Conservation (phyloP, 2,797 vertebrate genomes). For the Myotis daubentonii region DNA sequence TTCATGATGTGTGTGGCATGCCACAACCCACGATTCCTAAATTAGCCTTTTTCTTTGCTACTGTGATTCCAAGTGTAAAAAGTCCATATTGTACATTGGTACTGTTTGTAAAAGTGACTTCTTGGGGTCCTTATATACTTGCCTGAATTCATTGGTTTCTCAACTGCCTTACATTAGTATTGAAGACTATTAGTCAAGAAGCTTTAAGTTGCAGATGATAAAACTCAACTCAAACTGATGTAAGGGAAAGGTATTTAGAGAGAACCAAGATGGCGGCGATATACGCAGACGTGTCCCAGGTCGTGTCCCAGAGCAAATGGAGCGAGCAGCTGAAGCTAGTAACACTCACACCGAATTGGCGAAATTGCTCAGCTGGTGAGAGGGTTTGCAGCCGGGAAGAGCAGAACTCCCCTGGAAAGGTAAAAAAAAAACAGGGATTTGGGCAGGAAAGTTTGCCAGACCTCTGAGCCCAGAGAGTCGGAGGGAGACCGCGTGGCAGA, state of each 20-base stretch:
- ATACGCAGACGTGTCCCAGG: no score
- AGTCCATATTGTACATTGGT: not conserved
- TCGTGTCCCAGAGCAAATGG: no score
- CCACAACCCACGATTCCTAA: not conserved
- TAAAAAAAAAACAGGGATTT: no score
- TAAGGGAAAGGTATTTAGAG: not conserved
- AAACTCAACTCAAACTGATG: not conserved
- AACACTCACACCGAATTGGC: no score
- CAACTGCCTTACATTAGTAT: not conserved
- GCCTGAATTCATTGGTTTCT: not conserved
- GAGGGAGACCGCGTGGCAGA: no score
- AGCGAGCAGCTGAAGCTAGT: no score
- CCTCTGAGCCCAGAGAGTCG: no score
- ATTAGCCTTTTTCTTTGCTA: not conserved
- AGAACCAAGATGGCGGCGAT: no score
- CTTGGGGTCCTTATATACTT: not conserved
- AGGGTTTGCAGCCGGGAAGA: no score
- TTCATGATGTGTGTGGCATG: not conserved
- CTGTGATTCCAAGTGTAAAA: not conserved
- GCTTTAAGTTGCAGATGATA: conserved; percentile 21
- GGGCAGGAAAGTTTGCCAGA: no score
- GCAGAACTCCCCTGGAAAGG: no score
- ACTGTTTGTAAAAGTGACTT: not conserved
- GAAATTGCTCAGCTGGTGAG: no score
- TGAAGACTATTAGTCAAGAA: not conserved